Evolutionary conservation across 2,888 invertebrate species (phyloP).

Genomic region (Mythimna pallens): DNA sequence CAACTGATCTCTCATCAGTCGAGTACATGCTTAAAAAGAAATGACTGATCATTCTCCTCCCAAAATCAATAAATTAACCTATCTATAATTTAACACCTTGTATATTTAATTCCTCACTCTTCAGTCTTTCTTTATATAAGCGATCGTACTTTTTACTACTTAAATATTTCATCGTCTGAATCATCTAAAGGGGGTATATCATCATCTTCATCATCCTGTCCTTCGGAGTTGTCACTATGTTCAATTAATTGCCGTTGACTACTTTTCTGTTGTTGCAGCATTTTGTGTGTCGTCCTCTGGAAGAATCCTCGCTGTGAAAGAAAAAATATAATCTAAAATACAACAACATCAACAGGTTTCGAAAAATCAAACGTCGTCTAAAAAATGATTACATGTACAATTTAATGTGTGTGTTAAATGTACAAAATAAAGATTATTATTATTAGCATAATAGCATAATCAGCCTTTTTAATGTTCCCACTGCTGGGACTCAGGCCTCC

Average conservation of each 20-base stretch:
- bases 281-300: slow-evolving; percentile 48
- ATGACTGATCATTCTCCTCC: too few species aligned
- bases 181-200: slow-evolving; percentile 23
- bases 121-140: slow-evolving; percentile 5
- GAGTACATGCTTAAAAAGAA: too few species aligned
- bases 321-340: too few species aligned
- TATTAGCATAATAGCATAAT: too few species aligned
- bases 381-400: too few species aligned
- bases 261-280: slow-evolving; percentile 52
- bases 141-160: background rate
- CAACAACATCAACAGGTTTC: too few species aligned
- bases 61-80: background rate
- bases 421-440: too few species aligned
- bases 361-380: too few species aligned
- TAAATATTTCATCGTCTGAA: slow-evolving; percentile 31
- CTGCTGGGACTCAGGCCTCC: too few species aligned
- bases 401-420: too few species aligned
- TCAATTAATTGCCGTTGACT: slow-evolving; percentile 31
- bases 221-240: slow-evolving; percentile 31
- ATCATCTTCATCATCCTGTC: slow-evolving; percentile 21
- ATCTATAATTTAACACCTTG: background rate
- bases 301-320: slow-evolving; percentile 59
- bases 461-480: too few species aligned
- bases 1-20: too few species aligned
- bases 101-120: background rate